phyloP scores from a whole-genome alignment of 2,888 invertebrate species.

The Melangyna quadrimaculata region DNA sequence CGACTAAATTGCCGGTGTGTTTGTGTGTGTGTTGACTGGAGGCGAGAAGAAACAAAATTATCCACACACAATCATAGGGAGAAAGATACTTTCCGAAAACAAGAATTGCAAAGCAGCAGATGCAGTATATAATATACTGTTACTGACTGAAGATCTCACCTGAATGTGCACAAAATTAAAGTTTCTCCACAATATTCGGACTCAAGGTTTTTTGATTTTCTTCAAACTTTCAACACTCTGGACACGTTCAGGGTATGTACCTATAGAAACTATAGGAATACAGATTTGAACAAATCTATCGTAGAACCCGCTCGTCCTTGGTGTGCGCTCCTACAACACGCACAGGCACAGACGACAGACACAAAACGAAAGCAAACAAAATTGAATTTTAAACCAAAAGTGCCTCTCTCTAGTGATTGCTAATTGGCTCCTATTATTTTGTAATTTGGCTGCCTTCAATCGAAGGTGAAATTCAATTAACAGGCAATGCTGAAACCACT shows the following conservation, averaged over 20 bases:
- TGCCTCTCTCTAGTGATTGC: slow-evolving; percentile 69
- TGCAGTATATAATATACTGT: neutral
- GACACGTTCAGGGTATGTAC: slow-evolving; percentile 8
- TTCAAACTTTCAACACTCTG: slow-evolving; percentile 19
- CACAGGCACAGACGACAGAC: slow-evolving; percentile 14
- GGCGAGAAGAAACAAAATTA: slow-evolving; percentile 48
- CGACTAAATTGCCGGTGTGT: slow-evolving; percentile 42
- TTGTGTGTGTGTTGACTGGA: slow-evolving; percentile 48
- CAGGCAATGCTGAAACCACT: slow-evolving; percentile 63
- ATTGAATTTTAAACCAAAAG: slow-evolving; percentile 71
- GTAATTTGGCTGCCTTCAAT: slow-evolving; percentile 71
- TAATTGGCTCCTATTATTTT: slow-evolving; percentile 72
- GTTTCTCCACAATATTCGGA: slow-evolving; percentile 40
- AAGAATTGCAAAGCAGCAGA: slow-evolving; percentile 12
- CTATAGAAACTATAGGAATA: neutral
- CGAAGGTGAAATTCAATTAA: slow-evolving; percentile 72
- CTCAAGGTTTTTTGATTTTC: neutral
- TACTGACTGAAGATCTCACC: slow-evolving; percentile 31
- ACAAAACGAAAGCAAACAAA: slow-evolving; percentile 27
- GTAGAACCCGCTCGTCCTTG: neutral
- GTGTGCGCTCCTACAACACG: neutral
- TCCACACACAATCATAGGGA: slow-evolving; percentile 32
- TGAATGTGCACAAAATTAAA: slow-evolving; percentile 65
- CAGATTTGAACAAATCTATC: slow-evolving; percentile 16
- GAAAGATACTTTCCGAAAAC: slow-evolving; percentile 12